phyloP scores from a whole-genome alignment of 2,113 vertebrate genomes.

The Mandrillus leucophaeus region DNA sequence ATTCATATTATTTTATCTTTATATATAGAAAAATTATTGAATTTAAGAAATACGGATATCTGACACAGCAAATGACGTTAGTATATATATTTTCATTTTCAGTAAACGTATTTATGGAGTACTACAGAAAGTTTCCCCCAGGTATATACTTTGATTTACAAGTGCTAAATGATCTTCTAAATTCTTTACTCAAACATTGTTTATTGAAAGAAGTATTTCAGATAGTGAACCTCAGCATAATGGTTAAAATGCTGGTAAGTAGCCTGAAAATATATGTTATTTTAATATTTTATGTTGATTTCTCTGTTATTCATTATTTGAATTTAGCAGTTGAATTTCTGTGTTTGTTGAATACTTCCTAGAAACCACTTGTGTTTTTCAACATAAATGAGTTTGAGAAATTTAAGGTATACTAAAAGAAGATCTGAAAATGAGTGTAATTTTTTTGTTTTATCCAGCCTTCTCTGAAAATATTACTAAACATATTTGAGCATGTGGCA shows the following conservation, averaged over 20 bases:
- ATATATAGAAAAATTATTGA: constrained; percentile 40
- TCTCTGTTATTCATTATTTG: not conserved
- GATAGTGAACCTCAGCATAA: constrained; percentile 84
- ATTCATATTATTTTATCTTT: not conserved
- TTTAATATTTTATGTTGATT: not conserved
- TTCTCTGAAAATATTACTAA: constrained; percentile 85
- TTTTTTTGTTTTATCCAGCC: constrained; percentile 86
- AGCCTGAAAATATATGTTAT: constrained; percentile 26
- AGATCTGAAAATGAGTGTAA: constrained; percentile 63
- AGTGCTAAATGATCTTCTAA: constrained; percentile 87
- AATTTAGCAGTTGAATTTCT: constrained; percentile 30
- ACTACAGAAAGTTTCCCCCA: constrained; percentile 88
- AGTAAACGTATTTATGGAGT: constrained; percentile 90
- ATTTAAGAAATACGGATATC: constrained; percentile 8
- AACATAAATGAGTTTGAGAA: constrained; percentile 49
- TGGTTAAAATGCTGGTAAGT: constrained; percentile 89
- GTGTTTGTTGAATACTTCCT: constrained; percentile 36
- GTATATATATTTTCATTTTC: constrained; percentile 68
- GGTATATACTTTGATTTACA: constrained; percentile 86
- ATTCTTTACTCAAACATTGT: constrained; percentile 85
- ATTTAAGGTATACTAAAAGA: constrained; percentile 28
- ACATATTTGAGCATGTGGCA: constrained; percentile 89
- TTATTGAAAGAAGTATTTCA: constrained; percentile 88
- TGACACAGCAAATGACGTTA: constrained; percentile 50
- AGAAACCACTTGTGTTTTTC: constrained; percentile 32